phyloP scores from a whole-genome alignment of 2,888 invertebrate genomes.

The Seira musarum region DNA sequence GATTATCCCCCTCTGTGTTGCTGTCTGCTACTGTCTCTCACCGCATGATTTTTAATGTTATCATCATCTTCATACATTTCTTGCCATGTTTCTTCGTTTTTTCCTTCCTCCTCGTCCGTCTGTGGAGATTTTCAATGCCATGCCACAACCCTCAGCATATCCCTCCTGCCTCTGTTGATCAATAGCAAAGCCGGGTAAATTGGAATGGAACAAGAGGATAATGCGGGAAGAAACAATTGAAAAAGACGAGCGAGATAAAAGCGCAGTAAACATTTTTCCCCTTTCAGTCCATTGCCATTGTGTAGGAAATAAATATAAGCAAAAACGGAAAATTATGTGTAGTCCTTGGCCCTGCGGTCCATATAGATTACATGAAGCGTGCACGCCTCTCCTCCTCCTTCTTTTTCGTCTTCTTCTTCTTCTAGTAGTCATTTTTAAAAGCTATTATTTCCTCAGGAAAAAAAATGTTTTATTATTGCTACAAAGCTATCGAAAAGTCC shows the following conservation, averaged over 20 bases:
- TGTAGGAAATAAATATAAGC: conserved; percentile 3
- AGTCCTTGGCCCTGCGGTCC: conserved; percentile 4
- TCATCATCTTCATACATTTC: background rate
- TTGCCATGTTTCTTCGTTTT: too few species aligned
- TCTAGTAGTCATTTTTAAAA: too few species aligned
- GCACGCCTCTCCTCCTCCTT: too few species aligned
- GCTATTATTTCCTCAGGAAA: background rate
- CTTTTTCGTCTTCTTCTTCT: too few species aligned
- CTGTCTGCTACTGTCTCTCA: background rate
- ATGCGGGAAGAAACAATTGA: conserved; percentile 8
- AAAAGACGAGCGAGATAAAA: conserved; percentile 10
- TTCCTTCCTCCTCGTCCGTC: background rate
- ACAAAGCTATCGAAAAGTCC: background rate
- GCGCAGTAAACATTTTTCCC: background rate
- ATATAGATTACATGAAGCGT: background rate
- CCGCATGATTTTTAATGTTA: conserved; percentile 2
- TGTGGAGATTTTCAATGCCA: conserved; percentile 15
- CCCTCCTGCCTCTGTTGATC: background rate
- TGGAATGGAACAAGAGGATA: conserved; percentile 4
- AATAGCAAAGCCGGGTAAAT: background rate
- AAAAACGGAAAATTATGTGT: background rate
- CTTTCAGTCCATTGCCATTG: conserved; percentile 1
- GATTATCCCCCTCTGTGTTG: conserved; percentile 11
- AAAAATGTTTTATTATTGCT: background rate
- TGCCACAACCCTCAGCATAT: conserved; percentile 6